Evolutionary conservation across 1,140 invertebrate species (phyloP), one percentile per base, ranked within the genome.

Genomic region (Camponotus vicinus): DNA sequence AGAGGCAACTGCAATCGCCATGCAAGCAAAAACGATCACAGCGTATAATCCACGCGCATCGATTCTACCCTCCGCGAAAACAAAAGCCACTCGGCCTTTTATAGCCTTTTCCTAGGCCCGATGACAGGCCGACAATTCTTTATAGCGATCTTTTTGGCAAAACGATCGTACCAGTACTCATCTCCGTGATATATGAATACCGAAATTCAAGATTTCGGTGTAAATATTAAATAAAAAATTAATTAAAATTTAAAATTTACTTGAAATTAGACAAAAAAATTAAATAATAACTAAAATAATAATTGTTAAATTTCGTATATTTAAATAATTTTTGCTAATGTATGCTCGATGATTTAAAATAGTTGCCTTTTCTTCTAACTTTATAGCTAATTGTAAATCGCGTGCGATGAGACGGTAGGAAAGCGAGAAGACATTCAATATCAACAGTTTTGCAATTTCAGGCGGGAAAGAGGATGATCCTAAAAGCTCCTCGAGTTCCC

Each of bases 401-500:
- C 7, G 49, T 9, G 45, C 63, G 13, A 69, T n/a, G 32, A 57
- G 64, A 69, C 37, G 34, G 52, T 61, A 21, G 8, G 18, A 40
- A 40, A 55, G 9, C 27, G 61, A 82, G 40, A 27, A 73, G 18
- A 34, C 55, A 57, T 83, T 73, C 69, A 61, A 61, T 80, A 70
- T 63, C 40, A 73, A 63, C 27, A 83, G 69, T 83, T 75, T n/a
- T 88, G 7, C 90, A 21, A 66, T 92, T 91, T 75, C 90, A 95
- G 95, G 95, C 79, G 93, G 93, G 55, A 95, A 95, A 86, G 94
- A 95, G 57, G 94, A 95, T 75, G 94, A 95, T 70, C 93, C 92
- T 1, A 95, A 95, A 82, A 93, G 93, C 64, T 93, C 96, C 15
- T 95, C 95, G 27, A 95, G 95, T 75, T 95, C 96, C n/a, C 94